These are phyloP conservation scores for Lepidurus apus DNA, from an alignment of 1,140 invertebrate species.

Conservation along the genomic window DNA sequence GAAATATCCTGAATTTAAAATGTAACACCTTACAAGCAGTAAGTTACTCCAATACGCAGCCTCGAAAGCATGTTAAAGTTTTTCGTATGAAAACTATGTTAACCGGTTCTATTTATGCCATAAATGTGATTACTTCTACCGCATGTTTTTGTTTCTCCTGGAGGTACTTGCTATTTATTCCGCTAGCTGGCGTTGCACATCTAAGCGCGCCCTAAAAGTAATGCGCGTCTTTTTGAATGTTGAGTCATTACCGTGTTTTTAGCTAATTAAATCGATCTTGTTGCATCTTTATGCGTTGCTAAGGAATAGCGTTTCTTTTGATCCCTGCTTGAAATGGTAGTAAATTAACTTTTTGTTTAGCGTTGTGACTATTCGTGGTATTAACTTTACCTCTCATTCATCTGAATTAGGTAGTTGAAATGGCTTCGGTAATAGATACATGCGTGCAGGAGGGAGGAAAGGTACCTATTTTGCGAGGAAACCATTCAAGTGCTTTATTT, in stretches of 20 bases:
- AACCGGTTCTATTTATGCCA: no score
- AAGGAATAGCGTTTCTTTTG: no score
- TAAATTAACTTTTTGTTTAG: no score
- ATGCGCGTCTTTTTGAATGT: no score
- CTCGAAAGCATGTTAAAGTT: neutral
- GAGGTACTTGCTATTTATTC: neutral
- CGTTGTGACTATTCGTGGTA: no score
- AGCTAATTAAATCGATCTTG: no score
- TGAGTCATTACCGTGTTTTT: no score
- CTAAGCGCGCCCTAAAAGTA: no score
- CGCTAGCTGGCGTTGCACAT: neutral
- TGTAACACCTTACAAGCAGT: neutral
- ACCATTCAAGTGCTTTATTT: neutral
- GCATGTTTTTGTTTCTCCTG: neutral
- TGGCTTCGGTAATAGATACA: neutral
- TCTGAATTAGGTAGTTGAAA: no score
- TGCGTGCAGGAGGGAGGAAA: neutral
- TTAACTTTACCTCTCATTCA: no score
- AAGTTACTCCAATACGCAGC: neutral
- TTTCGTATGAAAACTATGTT: neutral
- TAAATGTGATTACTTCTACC: neutral
- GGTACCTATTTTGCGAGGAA: neutral
- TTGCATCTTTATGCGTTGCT: no score
- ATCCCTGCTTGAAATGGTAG: no score
- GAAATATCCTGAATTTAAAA: neutral